Evolutionary conservation across 2,113 vertebrate genomes (phyloP).

Genomic region (Phyllopteryx taeniolatus): DNA sequence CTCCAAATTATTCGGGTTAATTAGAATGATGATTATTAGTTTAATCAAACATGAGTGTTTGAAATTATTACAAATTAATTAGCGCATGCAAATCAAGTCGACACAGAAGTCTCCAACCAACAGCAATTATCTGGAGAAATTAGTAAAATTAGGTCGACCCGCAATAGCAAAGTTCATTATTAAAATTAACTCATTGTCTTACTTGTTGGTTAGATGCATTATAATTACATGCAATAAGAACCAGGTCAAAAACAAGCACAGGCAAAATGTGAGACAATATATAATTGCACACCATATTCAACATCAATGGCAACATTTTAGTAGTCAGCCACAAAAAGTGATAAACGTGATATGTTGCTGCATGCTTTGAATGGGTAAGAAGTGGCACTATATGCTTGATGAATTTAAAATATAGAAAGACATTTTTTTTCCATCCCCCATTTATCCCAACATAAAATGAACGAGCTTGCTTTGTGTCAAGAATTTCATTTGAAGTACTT

Average conservation of each 20-base stretch:
- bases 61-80: slow-evolving; percentile 75
- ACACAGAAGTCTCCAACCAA: neutral
- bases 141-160: slow-evolving; percentile 43
- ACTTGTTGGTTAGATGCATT: slow-evolving; percentile 7
- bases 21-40: slow-evolving; percentile 75
- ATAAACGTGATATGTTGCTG: too few species aligned
- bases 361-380: too few species aligned
- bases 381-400: too few species aligned
- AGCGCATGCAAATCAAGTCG: slow-evolving; percentile 72
- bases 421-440: too few species aligned
- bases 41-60: slow-evolving; percentile 67
- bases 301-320: neutral
- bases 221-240: slow-evolving; percentile 9
- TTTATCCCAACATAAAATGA: too few species aligned
- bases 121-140: slow-evolving; percentile 66
- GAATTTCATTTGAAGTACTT: too few species aligned
- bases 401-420: too few species aligned
- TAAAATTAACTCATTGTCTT: neutral
- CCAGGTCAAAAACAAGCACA: neutral
- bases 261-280: neutral
- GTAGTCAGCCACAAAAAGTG: too few species aligned
- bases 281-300: neutral
- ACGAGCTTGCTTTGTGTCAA: too few species aligned
- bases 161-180: neutral
- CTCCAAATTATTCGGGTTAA: slow-evolving; percentile 71